Conservation (phyloP, 2,888 invertebrate genomes). For the Cryptocephalus primarius region DNA sequence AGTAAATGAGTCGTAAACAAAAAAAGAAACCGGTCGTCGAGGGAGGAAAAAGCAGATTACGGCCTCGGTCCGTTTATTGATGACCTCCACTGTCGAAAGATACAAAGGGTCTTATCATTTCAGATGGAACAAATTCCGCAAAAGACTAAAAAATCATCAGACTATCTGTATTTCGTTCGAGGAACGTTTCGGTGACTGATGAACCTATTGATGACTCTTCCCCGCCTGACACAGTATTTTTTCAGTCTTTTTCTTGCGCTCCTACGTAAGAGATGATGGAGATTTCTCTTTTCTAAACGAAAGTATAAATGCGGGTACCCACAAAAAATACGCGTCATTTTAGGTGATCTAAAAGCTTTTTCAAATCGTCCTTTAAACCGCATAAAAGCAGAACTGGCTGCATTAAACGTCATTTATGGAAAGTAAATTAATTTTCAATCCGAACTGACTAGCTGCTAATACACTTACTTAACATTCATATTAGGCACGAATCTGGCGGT, state of each 20-base stretch:
- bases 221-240: constrained; percentile 23
- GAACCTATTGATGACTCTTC: constrained; percentile 36
- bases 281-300: too few relatives aligned
- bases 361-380: too few relatives aligned
- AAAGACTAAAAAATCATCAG: constrained; percentile 32
- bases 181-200: constrained; percentile 33
- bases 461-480: too few relatives aligned
- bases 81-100: constrained; percentile 36
- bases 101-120: constrained; percentile 37
- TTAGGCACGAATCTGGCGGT: too few relatives aligned
- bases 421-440: too few relatives aligned
- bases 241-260: background rate
- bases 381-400: too few relatives aligned
- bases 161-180: constrained; percentile 29
- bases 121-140: constrained; percentile 34
- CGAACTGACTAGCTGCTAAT: too few relatives aligned
- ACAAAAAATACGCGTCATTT: too few relatives aligned
- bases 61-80: constrained; percentile 34
- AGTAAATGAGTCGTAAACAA: constrained; percentile 37
- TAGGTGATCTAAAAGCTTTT: too few relatives aligned
- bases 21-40: constrained; percentile 30
- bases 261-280: too few relatives aligned
- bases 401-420: too few relatives aligned
- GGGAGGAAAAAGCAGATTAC: constrained; percentile 30
- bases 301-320: too few relatives aligned